A percentile compares a stretch with the other conserved stretches of the same genome.
phyloP scores from a whole-genome alignment of 1,140 invertebrate genomes.

The Leptinotarsa texana region DNA sequence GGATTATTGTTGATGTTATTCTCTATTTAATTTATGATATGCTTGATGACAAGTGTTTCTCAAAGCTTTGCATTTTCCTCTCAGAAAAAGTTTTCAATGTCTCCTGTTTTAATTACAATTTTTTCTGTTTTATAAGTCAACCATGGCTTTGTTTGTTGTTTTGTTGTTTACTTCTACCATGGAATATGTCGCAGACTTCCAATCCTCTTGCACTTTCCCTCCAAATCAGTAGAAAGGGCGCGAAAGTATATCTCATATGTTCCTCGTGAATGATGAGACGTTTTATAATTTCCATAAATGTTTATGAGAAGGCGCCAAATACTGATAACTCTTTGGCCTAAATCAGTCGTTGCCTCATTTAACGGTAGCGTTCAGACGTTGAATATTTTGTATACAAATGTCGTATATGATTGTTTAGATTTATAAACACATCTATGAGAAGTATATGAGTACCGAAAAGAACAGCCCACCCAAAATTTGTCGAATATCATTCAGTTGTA shows the following conservation, averaged over 20 bases:
- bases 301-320: slow-evolving; percentile 17
- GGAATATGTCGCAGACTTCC: too few species aligned
- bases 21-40: too few species aligned
- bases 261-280: slow-evolving; percentile 8
- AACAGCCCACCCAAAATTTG: slow-evolving; percentile 17
- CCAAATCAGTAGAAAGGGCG: not conserved
- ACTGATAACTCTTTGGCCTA: slow-evolving; percentile 15
- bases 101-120: too few species aligned
- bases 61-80: too few species aligned
- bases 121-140: too few species aligned
- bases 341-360: slow-evolving; percentile 17
- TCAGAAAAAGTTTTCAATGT: too few species aligned
- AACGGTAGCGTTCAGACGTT: not conserved
- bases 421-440: slow-evolving; percentile 1
- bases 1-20: too few species aligned
- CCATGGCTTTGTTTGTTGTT: too few species aligned
- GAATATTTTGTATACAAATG: slow-evolving; percentile 18
- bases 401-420: slow-evolving; percentile 10
- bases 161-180: too few species aligned
- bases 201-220: not conserved
- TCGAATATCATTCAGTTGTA: slow-evolving; percentile 8
- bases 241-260: not conserved
- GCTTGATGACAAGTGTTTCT: too few species aligned
- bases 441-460: not conserved
- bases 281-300: slow-evolving; percentile 8